Evolutionary conservation across 2,888 invertebrate species (phyloP).

Genomic region (Molorchus minor): DNA sequence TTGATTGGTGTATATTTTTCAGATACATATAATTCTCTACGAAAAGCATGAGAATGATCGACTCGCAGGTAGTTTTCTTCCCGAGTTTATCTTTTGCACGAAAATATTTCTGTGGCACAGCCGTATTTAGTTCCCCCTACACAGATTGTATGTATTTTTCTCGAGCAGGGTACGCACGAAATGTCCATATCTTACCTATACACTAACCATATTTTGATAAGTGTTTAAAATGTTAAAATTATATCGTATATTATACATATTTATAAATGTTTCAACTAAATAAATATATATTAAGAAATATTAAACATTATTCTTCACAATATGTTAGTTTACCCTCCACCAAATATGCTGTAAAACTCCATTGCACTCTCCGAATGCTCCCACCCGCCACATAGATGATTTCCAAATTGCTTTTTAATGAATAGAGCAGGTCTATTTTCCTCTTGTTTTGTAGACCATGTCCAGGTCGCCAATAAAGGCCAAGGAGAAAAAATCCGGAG

Average conservation of each 20-base stretch:
- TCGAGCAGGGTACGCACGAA: slow-evolving; percentile 50
- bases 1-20: too few species aligned
- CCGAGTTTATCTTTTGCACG: too few species aligned
- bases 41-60: too few species aligned
- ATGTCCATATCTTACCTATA: slow-evolving; percentile 40
- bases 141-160: slow-evolving; percentile 24
- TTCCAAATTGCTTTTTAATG: neutral
- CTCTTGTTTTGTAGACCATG: slow-evolving; percentile 29
- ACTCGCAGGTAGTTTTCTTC: too few species aligned
- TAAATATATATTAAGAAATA: slow-evolving; percentile 29
- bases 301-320: neutral
- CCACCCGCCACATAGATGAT: neutral
- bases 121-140: neutral
- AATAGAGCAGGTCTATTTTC: neutral
- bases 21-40: too few species aligned
- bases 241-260: slow-evolving; percentile 54
- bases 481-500: slow-evolving; percentile 26
- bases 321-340: neutral
- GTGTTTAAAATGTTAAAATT: slow-evolving; percentile 46
- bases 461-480: slow-evolving; percentile 41
- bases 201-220: slow-evolving; percentile 51
- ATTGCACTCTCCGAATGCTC: neutral
- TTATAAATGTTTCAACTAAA: slow-evolving; percentile 47
- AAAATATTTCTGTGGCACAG: neutral
- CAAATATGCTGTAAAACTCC: neutral